These are phyloP conservation scores for Montifringilla adamsi DNA, from an alignment of 2,113 vertebrate species.

Conservation along the genomic window DNA sequence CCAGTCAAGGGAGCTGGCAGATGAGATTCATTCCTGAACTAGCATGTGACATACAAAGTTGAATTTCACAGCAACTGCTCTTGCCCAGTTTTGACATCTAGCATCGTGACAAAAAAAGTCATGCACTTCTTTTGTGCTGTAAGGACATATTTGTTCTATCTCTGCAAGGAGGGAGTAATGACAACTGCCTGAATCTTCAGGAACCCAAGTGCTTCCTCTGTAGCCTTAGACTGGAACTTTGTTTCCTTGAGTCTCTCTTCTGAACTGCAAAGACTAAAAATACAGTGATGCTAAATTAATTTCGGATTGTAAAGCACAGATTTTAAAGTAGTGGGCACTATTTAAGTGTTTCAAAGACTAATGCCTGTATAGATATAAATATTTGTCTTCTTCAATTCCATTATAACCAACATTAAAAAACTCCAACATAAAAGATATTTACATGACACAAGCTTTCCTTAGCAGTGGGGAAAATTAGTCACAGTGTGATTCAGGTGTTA, in stretches of 20 bases:
- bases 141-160: not conserved
- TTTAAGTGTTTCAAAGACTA: not conserved
- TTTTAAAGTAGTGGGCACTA: not conserved
- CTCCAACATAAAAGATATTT: not conserved
- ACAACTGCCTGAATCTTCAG: not conserved
- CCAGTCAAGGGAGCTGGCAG: not conserved
- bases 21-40: not conserved
- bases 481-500: not conserved
- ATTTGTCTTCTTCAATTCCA: not conserved
- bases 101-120: not conserved
- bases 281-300: not conserved
- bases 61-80: not conserved
- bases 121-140: not conserved
- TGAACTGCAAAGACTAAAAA: not conserved
- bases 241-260: not conserved
- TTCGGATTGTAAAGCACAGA: not conserved
- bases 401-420: not conserved
- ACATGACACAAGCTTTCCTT: not conserved
- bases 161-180: not conserved
- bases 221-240: not conserved
- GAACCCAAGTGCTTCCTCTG: not conserved
- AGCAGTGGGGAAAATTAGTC: not conserved
- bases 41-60: not conserved
- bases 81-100: not conserved
- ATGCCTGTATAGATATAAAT: not conserved